Conservation (phyloP, 2,888 invertebrate genomes). For the Serrognathus titanus region DNA sequence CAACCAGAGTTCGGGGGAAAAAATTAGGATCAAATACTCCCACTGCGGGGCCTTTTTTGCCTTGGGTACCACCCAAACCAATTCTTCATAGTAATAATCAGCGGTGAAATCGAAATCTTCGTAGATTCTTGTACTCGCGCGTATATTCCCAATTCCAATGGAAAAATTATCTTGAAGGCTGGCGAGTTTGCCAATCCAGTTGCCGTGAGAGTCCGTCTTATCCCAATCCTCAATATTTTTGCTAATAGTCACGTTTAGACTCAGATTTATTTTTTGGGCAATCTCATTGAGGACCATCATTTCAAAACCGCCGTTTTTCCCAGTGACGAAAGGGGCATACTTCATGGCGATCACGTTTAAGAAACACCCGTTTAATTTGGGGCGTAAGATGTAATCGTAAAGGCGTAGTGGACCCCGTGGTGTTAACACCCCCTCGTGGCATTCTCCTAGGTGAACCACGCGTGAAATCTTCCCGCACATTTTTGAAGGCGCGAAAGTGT, state of each 20-base stretch:
- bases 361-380: slow-evolving; percentile 24
- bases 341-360: slow-evolving; percentile 25
- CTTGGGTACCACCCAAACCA: slow-evolving; percentile 58
- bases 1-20: slow-evolving; percentile 51
- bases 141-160: slow-evolving; percentile 58
- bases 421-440: slow-evolving; percentile 17
- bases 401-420: background rate
- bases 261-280: slow-evolving; percentile 26
- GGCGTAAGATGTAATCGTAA: slow-evolving; percentile 7
- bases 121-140: slow-evolving; percentile 57
- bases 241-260: slow-evolving; percentile 37
- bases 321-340: slow-evolving; percentile 33
- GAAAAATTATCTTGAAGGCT: slow-evolving; percentile 47
- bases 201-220: slow-evolving; percentile 44
- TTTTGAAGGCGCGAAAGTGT: slow-evolving; percentile 9
- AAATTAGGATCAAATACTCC: slow-evolving; percentile 54
- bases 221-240: slow-evolving; percentile 50
- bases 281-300: slow-evolving; percentile 25
- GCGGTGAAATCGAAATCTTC: slow-evolving; percentile 56
- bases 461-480: slow-evolving; percentile 17
- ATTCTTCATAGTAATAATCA: slow-evolving; percentile 56
- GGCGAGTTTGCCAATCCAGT: slow-evolving; percentile 55
- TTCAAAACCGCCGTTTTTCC: slow-evolving; percentile 27
- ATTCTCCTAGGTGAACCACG: slow-evolving; percentile 15
- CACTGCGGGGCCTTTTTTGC: slow-evolving; percentile 53